Percentiles rank a stretch among this genome's conserved stretches.
Conservation (phyloP, 2,797 vertebrate genomes). For the Neomorphus geoffroyi region DNA sequence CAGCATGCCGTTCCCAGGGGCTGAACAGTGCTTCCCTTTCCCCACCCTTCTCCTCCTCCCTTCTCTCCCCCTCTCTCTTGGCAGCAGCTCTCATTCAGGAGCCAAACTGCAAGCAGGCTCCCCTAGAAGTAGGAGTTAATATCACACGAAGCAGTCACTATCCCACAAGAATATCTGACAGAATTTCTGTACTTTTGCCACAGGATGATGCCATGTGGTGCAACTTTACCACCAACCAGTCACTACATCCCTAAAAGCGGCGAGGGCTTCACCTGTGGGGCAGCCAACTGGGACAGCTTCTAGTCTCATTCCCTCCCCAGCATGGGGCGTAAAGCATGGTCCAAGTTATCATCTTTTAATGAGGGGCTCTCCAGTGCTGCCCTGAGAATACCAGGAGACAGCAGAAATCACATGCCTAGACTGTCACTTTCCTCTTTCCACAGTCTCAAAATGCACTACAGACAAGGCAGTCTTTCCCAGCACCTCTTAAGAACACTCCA, state of each 20-base stretch:
- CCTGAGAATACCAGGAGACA: not conserved
- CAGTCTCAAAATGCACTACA: not conserved
- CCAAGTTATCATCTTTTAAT: slow-evolving; percentile 25
- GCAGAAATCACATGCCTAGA: not conserved
- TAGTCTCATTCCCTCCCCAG: not conserved
- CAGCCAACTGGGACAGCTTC: not conserved
- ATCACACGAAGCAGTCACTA: not conserved
- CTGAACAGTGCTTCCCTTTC: slow-evolving; percentile 18
- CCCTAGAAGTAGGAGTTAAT: not conserved
- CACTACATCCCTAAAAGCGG: not conserved
- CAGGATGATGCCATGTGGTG: not conserved
- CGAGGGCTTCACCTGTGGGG: not conserved
- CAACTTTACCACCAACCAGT: not conserved
- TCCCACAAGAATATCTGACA: not conserved
- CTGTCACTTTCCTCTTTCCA: not conserved
- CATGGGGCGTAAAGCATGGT: not conserved
- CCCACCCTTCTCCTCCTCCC: not conserved
- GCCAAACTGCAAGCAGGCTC: not conserved
- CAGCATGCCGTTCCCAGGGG: not conserved
- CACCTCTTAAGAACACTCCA: not conserved
- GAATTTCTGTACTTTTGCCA: not conserved
- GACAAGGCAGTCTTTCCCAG: not conserved
- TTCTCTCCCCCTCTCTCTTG: not conserved
- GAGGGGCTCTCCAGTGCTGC: not conserved
- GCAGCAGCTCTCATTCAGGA: slow-evolving; percentile 10